Percentiles rank a stretch among this genome's conserved stretches.
These are phyloP conservation scores for Papilio polytes DNA, from an alignment of 1,140 invertebrate genomes.

Conservation along the genomic window DNA sequence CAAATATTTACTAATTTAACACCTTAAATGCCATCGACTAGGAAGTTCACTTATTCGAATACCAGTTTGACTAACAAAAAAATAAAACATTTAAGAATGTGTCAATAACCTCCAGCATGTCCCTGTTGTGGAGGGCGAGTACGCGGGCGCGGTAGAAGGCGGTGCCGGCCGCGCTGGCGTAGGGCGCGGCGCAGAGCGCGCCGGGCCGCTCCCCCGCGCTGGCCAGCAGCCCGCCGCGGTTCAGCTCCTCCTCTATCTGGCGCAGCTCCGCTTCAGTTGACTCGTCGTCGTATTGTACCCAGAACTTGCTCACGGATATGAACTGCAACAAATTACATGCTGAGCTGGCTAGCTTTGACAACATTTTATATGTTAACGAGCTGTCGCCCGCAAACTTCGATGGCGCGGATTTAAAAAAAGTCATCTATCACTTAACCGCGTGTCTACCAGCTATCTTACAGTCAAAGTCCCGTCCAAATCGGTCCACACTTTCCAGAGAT, in stretches of 20 bases:
- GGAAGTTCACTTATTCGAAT: not conserved
- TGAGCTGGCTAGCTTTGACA: no score
- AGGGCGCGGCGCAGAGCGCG: constrained; percentile 62
- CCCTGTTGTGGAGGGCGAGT: constrained; percentile 54
- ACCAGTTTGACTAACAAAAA: no score
- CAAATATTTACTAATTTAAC: no score
- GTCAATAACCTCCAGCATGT: constrained; percentile 68
- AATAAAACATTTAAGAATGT: not conserved
- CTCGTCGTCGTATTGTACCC: constrained; percentile 83
- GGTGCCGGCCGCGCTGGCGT: constrained; percentile 49
- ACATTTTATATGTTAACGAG: no score
- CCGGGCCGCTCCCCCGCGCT: constrained; percentile 47
- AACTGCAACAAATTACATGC: constrained; percentile 65
- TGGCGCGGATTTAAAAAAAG: no score
- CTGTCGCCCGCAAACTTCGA: no score
- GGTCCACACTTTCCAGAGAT: no score
- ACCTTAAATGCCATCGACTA: no score
- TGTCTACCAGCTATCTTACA: no score
- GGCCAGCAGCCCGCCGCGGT: constrained; percentile 48
- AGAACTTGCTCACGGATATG: constrained; percentile 86
- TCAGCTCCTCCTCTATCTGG: constrained; percentile 55
- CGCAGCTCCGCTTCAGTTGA: constrained; percentile 59
- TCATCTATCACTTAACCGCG: no score
- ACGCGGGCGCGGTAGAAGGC: constrained; percentile 64
- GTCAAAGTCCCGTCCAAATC: no score